Evolutionary conservation across 2,797 vertebrate genomes (phyloP).

Genomic region (Schizopygopsis pylzovi): DNA sequence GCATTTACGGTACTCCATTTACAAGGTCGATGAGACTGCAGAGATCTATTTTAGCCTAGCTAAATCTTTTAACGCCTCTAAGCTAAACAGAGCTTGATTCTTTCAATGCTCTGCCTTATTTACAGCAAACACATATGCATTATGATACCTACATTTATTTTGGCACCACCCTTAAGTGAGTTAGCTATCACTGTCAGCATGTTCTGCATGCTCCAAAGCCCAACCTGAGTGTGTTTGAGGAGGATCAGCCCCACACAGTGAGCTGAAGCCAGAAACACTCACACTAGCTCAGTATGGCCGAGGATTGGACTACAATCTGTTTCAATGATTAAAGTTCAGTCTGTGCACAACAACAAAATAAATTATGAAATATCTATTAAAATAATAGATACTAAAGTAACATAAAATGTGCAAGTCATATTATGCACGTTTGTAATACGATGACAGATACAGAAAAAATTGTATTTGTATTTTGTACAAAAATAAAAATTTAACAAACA

Average conservation of each 20-base stretch:
- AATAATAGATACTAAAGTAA: background rate
- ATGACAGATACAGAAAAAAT: background rate
- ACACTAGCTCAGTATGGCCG: background rate
- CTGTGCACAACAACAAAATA: background rate
- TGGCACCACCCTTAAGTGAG: conserved; percentile 69
- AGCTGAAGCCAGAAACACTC: conserved; percentile 34
- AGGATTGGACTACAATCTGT: conserved; percentile 4
- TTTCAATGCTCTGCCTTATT: background rate
- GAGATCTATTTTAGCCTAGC: conserved; percentile 11
- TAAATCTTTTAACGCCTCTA: conserved; percentile 36
- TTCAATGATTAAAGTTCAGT: conserved; percentile 21
- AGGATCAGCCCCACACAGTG: background rate
- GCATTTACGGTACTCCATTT: conserved; percentile 2
- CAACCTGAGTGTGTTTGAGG: background rate
- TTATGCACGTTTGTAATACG: background rate
- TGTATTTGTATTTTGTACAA: background rate
- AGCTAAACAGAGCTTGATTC: conserved; percentile 55
- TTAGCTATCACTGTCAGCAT: conserved; percentile 74
- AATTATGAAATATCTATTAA: background rate
- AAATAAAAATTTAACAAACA: background rate
- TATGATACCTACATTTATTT: conserved; percentile 64
- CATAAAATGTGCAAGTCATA: background rate
- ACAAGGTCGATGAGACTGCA: conserved; percentile 11
- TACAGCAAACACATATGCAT: conserved; percentile 63
- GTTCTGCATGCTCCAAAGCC: conserved; percentile 67